phyloP scores from a whole-genome alignment of 2,888 invertebrate species.

The Stenurella melanura region DNA sequence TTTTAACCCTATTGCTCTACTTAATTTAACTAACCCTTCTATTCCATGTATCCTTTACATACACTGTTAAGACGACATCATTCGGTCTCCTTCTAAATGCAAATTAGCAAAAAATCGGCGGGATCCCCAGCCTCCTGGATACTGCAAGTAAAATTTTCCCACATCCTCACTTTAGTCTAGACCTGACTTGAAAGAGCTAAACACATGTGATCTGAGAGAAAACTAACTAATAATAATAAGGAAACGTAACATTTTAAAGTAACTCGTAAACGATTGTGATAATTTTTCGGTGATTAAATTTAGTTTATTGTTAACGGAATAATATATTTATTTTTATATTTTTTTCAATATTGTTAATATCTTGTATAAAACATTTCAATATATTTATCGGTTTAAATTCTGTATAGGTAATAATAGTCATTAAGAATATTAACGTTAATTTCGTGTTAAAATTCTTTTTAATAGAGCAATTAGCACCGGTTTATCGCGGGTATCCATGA shows the following conservation, averaged over 20 bases:
- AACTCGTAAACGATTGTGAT: slow-evolving; percentile 46
- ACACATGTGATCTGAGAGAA: slow-evolving; percentile 29
- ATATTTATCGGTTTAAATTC: slow-evolving; percentile 24
- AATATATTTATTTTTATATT: slow-evolving; percentile 8
- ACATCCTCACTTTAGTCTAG: slow-evolving; percentile 48
- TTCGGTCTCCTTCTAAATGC: slow-evolving; percentile 43
- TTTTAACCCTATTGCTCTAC: slow-evolving; percentile 52
- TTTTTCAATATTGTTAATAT: slow-evolving; percentile 13
- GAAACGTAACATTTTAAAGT: slow-evolving; percentile 5
- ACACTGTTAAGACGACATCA: neutral
- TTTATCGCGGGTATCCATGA: slow-evolving; percentile 21
- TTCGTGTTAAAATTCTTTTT: slow-evolving; percentile 22
- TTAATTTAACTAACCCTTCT: slow-evolving; percentile 37
- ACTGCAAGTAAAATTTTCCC: slow-evolving; percentile 22
- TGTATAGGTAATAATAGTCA: neutral
- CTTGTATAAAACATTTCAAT: neutral
- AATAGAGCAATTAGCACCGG: slow-evolving; percentile 10
- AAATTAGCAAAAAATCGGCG: slow-evolving; percentile 46
- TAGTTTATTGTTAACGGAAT: slow-evolving; percentile 16
- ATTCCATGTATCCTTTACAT: slow-evolving; percentile 35
- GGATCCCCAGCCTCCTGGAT: slow-evolving; percentile 33
- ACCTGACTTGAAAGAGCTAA: slow-evolving; percentile 53
- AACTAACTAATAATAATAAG: slow-evolving; percentile 15
- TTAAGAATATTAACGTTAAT: slow-evolving; percentile 28
- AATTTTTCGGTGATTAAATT: slow-evolving; percentile 41